Base-by-base conservation (phyloP, 2,113 vertebrate genomes). In the Turdus rufiventris region DNA sequence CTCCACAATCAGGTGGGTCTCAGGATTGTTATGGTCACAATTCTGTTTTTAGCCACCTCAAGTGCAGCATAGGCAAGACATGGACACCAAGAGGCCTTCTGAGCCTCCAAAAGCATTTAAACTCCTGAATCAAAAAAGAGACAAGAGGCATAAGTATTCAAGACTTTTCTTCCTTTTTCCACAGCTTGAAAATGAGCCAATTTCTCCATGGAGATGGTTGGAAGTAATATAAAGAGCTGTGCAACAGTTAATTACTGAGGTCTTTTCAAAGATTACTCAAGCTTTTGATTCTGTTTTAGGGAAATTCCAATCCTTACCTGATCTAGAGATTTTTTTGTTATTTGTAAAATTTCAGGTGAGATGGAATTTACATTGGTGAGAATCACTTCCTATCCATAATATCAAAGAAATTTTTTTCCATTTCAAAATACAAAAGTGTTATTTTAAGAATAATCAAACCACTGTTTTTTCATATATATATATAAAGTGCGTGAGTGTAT, bases 31-130 rank as follows among this genome's bases (percentile, higher is more conserved):
- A 60, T 60, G 70, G 67, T 28, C 12, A 40, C 31, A 25, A 1
- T 24, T 61, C 31, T 57, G 10, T 10, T 18, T 56, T 87, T 40
- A 43, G 24, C 61, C 23, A 43, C 34, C 25, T 51, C 0, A 0
- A 56, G 38, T 26, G 31, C 29, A 68, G 58, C 42, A 72, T 0
- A 5, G n/a, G 24, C 25, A 89, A 88, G n/a, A n/a, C 8, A 3
- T 6, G 23, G 36, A 43, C 34, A 82, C 4, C 25, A 72, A 75
- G n/a, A 63, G 7, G 16, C 7, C 23, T 45, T 36, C 53, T 36
- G 14, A 75, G 36, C 18, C 18, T 89, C 36, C 31, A 53, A 48
- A 93, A 13, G 6, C 6, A 13, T 73, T 86, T 47, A 47, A 40
- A 26, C 7, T 76, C 45, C 62, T 57, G 85, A 79, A 76, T 29